Conservation (phyloP, 2,797 vertebrate genomes). For the Anguilla megastoma region DNA sequence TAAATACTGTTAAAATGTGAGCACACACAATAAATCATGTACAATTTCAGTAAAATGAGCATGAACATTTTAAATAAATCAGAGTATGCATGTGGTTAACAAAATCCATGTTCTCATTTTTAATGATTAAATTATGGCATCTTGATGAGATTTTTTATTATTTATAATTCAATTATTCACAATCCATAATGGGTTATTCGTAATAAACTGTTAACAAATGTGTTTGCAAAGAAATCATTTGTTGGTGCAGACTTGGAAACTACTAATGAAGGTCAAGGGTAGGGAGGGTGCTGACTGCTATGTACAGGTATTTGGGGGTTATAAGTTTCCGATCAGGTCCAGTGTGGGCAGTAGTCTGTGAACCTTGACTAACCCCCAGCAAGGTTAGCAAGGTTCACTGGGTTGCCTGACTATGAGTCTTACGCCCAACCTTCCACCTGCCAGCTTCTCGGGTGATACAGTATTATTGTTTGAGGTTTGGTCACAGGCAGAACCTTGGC, state of each 20-base stretch:
- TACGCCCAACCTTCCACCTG: neutral
- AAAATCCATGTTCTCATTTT: constrained; percentile 6
- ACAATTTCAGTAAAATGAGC: neutral
- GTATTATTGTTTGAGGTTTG: constrained; percentile 4
- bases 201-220: neutral
- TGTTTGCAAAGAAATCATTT: neutral
- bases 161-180: neutral
- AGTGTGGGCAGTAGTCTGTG: neutral
- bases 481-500: neutral
- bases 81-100: neutral
- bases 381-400: neutral
- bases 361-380: neutral
- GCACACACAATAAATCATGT: constrained; percentile 5
- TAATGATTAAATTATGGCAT: neutral
- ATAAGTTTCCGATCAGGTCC: neutral
- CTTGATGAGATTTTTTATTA: neutral
- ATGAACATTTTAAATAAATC: neutral
- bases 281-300: neutral
- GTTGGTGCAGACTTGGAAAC: neutral
- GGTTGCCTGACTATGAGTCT: neutral
- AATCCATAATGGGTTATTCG: neutral
- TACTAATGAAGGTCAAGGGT: neutral
- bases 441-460: neutral
- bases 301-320: neutral
- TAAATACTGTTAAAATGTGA: neutral